phyloP scores from a whole-genome alignment of 2,113 vertebrate genomes.

The Dasypus novemcinctus region DNA sequence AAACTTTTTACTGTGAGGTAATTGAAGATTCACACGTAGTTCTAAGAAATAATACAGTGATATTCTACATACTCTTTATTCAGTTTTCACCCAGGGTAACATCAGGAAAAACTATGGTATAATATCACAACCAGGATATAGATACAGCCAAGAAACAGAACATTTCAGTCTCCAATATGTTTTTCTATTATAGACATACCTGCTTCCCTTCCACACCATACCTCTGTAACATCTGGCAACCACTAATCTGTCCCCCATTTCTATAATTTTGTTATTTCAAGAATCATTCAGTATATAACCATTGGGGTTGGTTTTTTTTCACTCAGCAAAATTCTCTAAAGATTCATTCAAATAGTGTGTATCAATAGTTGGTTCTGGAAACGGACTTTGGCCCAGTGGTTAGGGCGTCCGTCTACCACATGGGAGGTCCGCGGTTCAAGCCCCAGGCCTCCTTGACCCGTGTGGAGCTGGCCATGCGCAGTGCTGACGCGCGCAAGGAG shows the following conservation, averaged over 20 bases:
- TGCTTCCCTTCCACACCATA: background rate
- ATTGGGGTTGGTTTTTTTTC: background rate
- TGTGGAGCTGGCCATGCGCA: too few relatives aligned
- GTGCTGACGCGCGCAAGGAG: too few relatives aligned
- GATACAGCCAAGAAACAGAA: background rate
- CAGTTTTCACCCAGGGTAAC: background rate
- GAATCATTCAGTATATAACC: background rate
- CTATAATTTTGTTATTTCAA: background rate
- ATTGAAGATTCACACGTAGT: background rate
- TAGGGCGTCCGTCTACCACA: too few relatives aligned
- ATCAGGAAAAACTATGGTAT: background rate
- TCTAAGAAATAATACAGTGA: background rate
- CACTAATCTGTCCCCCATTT: background rate
- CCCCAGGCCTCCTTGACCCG: too few relatives aligned
- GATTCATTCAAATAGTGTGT: background rate
- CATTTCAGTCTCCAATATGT: background rate
- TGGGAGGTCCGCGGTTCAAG: too few relatives aligned
- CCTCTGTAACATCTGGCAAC: background rate
- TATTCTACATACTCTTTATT: background rate
- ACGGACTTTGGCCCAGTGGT: too few relatives aligned
- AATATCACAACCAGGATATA: background rate
- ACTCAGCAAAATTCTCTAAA: background rate
- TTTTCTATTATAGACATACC: background rate
- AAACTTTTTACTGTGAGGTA: slow-evolving; percentile 2
- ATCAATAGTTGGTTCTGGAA: background rate